Conservation (phyloP, 2,113 vertebrate genomes). For the Percina caprodes region DNA sequence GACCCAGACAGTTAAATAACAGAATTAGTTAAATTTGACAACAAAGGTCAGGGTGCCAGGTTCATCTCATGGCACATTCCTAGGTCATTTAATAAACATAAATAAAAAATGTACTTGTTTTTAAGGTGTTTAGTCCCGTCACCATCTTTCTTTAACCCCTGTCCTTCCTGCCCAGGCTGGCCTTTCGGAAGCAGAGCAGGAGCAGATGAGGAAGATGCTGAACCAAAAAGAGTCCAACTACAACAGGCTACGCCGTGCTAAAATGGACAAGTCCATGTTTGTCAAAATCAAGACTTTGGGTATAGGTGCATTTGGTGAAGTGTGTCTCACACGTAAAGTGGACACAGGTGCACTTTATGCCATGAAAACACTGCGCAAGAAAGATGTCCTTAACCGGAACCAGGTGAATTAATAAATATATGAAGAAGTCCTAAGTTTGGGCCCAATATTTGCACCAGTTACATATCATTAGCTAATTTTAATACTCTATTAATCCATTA, state of each 20-base stretch:
- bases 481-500: too few relatives aligned
- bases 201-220: slow-evolving; percentile 99
- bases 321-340: slow-evolving; percentile 96
- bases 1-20: slow-evolving; percentile 28
- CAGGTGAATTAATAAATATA: slow-evolving; percentile 75
- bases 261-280: slow-evolving; percentile 99
- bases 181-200: slow-evolving; percentile 94
- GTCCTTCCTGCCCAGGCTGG: slow-evolving; percentile 86
- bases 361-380: slow-evolving; percentile 98
- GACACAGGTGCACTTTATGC: slow-evolving; percentile 96
- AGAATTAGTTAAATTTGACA: slow-evolving; percentile 10
- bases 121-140: not conserved
- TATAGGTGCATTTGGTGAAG: slow-evolving; percentile 97
- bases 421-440: not conserved
- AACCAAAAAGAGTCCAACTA: slow-evolving; percentile 99
- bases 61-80: slow-evolving; percentile 11
- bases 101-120: not conserved
- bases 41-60: not conserved
- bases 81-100: not conserved
- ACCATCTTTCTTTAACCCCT: not conserved
- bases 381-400: slow-evolving; percentile 96
- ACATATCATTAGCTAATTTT: not conserved
- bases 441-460: not conserved
- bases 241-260: slow-evolving; percentile 95
- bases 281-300: slow-evolving; percentile 97